Evolutionary conservation across 2,888 invertebrate species (phyloP).

Genomic region (Siphlonurus alternatus): DNA sequence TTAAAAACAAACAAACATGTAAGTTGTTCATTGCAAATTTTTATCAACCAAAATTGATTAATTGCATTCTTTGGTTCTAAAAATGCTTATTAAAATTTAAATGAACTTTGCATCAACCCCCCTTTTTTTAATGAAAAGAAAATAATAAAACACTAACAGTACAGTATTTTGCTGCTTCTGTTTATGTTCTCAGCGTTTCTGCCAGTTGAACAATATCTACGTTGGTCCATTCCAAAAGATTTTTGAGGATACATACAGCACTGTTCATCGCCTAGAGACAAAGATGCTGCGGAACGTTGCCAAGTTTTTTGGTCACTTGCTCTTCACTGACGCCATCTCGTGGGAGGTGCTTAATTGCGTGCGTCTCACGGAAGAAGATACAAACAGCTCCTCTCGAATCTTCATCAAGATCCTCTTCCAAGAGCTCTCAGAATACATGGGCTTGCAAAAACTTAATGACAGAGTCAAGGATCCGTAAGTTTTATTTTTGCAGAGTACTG

Average conservation of each 20-base stretch:
- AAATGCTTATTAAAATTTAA: no score
- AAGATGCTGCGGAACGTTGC: constrained; percentile 91
- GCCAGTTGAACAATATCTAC: constrained; percentile 83
- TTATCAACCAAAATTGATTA: no score
- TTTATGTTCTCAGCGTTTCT: constrained; percentile 62
- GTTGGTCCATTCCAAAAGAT: constrained; percentile 88
- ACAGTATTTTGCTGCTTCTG: no score
- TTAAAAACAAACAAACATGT: no score
- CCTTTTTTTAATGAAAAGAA: no score
- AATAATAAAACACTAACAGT: no score
- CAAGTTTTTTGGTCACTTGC: constrained; percentile 90
- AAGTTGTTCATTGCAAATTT: no score
- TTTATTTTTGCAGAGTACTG: background rate
- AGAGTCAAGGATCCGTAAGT: constrained; percentile 80
- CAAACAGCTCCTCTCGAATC: constrained; percentile 91
- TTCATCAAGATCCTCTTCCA: constrained; percentile 96
- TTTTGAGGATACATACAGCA: constrained; percentile 86
- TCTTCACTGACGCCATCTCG: constrained; percentile 91
- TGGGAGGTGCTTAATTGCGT: constrained; percentile 89
- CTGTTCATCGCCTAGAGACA: constrained; percentile 87
- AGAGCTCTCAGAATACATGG: constrained; percentile 94
- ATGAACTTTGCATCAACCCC: no score
- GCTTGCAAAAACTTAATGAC: constrained; percentile 75
- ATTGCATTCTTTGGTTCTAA: no score
- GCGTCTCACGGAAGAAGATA: constrained; percentile 88